Conservation (phyloP, 2,113 vertebrate species). For the Nesospiza acunhae region DNA sequence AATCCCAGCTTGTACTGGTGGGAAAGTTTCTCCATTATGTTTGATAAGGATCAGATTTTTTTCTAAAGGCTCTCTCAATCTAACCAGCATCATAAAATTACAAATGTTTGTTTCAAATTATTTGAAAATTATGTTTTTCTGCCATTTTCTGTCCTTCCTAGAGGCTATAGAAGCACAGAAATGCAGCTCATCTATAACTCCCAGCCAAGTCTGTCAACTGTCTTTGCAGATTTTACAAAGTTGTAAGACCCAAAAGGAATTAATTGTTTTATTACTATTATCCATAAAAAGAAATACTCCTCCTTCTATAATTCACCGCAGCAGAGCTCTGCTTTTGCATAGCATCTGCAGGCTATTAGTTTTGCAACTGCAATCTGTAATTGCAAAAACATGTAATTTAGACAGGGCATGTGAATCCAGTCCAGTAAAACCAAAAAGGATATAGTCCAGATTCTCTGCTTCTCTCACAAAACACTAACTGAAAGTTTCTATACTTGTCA, state of each 20-base stretch:
- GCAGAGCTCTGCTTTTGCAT: constrained; percentile 8
- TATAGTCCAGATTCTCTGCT: constrained; percentile 35
- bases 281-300: constrained; percentile 25
- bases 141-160: not conserved
- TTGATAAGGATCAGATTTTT: not conserved
- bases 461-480: constrained; percentile 34
- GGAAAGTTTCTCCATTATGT: not conserved
- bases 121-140: not conserved
- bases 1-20: not conserved
- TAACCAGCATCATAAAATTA: not conserved
- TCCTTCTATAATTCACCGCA: constrained; percentile 3
- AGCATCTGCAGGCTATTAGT: constrained; percentile 63
- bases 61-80: not conserved
- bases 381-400: constrained; percentile 69
- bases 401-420: constrained; percentile 39
- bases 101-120: not conserved
- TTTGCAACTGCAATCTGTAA: constrained; percentile 63
- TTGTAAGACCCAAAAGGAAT: constrained; percentile 26
- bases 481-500: constrained; percentile 20
- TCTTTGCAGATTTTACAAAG: constrained; percentile 18
- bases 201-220: not conserved
- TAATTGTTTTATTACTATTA: constrained; percentile 42
- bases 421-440: constrained; percentile 37
- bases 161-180: not conserved
- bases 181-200: not conserved